Evolutionary conservation across 2,888 invertebrate species (phyloP).

Genomic region (Rhogogaster chlorosoma): DNA sequence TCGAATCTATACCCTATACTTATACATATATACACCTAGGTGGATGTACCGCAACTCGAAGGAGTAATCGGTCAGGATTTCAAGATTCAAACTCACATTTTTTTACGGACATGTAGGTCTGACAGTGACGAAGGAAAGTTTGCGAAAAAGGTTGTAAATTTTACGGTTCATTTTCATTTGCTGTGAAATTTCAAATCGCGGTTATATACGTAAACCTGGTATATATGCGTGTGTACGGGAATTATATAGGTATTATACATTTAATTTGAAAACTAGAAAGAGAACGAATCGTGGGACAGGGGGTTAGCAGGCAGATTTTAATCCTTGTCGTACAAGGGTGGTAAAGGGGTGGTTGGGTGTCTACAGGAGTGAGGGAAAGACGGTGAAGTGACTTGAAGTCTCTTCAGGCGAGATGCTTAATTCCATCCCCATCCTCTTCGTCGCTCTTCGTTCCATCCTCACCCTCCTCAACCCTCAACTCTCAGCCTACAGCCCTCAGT

Average conservation of each 20-base stretch:
- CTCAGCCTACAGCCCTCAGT: slow-evolving; percentile 16
- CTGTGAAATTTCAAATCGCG: not conserved
- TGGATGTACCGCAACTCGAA: not conserved
- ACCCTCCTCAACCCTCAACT: slow-evolving; percentile 41
- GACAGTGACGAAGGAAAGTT: not conserved
- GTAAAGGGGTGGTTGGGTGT: slow-evolving; percentile 42
- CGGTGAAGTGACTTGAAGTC: slow-evolving; percentile 76
- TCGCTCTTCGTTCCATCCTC: slow-evolving; percentile 56
- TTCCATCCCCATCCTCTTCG: slow-evolving; percentile 68
- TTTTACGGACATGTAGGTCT: not conserved
- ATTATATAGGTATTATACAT: slow-evolving; percentile 58
- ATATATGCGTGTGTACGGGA: too few species aligned
- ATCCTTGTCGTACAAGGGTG: slow-evolving; percentile 73
- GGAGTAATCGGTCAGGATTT: slow-evolving; percentile 49
- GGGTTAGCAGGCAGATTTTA: slow-evolving; percentile 75
- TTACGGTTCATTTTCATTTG: not conserved
- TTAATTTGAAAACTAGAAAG: slow-evolving; percentile 65
- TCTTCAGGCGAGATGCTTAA: slow-evolving; percentile 77
- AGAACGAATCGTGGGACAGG: slow-evolving; percentile 56
- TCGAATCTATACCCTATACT: not conserved
- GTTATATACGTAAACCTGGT: too few species aligned
- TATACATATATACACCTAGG: not conserved
- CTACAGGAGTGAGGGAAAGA: slow-evolving; percentile 62
- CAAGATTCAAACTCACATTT: slow-evolving; percentile 18
- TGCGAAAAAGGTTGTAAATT: not conserved